A percentile compares a stretch with the other conserved stretches of the same genome.
These are phyloP conservation scores for Drosophila birchii DNA, from an alignment of 2,888 invertebrate genomes.

Conservation along the genomic window DNA sequence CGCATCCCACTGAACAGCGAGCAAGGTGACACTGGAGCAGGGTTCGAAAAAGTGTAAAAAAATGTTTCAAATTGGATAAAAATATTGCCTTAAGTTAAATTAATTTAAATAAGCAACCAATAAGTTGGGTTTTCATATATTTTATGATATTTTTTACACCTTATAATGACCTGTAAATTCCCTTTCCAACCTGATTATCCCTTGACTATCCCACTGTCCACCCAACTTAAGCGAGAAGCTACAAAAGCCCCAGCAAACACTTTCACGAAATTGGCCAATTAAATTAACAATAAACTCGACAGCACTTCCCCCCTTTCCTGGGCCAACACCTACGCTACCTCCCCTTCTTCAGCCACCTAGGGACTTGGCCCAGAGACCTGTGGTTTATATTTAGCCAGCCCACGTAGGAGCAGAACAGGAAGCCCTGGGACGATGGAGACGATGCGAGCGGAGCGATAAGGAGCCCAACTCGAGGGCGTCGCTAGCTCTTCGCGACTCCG, in stretches of 20 bases:
- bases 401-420: constrained; percentile 66
- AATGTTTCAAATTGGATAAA: too few relatives aligned
- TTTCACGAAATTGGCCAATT: constrained; percentile 78
- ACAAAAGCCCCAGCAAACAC: constrained; percentile 60
- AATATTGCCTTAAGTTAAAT: background rate
- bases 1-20: constrained; percentile 9
- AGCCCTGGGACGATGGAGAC: constrained; percentile 59
- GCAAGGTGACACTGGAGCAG: constrained; percentile 35
- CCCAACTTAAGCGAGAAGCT: constrained; percentile 46
- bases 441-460: constrained; percentile 69
- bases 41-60: background rate
- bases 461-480: constrained; percentile 69
- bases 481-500: constrained; percentile 66
- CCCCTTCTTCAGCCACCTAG: constrained; percentile 24
- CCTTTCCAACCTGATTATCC: too few relatives aligned
- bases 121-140: background rate
- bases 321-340: constrained; percentile 32
- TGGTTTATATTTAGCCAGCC: constrained; percentile 58
- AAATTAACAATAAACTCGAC: constrained; percentile 77
- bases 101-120: background rate
- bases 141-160: background rate
- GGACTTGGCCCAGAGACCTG: constrained; percentile 37
- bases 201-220: constrained; percentile 51
- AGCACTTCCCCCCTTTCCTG: constrained; percentile 46
- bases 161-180: too few relatives aligned